Percentiles rank a stretch among this genome's conserved stretches.
Conservation (phyloP, 1,140 invertebrate species). For the Drosophila miranda region DNA sequence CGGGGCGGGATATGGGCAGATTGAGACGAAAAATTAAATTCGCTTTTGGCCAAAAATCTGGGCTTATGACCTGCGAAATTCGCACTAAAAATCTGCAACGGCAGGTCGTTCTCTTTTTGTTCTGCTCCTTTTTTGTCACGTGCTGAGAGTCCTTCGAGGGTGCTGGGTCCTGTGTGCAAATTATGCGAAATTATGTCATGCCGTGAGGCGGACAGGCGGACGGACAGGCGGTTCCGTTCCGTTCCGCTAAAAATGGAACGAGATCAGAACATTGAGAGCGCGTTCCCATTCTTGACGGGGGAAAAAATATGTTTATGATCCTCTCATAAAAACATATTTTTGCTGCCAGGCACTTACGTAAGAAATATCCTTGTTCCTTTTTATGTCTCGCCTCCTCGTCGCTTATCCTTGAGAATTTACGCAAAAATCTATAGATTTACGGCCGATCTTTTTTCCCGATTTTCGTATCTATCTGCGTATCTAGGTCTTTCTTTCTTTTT, state of each 20-base stretch:
- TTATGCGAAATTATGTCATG: conserved; percentile 80
- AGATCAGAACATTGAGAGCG: conserved; percentile 80
- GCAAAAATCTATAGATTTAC: conserved; percentile 56
- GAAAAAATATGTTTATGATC: conserved; percentile 67
- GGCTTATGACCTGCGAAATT: conserved; percentile 64
- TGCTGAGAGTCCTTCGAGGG: conserved; percentile 46
- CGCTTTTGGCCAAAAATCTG: conserved; percentile 23
- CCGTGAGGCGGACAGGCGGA: conserved; percentile 31
- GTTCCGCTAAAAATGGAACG: conserved; percentile 68
- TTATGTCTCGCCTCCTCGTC: conserved; percentile 17
- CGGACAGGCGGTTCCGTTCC: no score
- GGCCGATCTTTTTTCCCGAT: conserved; percentile 37
- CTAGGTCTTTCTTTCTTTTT: conserved; percentile 46
- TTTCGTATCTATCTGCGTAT: conserved; percentile 33
- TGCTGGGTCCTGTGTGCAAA: conserved; percentile 57
- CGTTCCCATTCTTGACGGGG: conserved; percentile 63
- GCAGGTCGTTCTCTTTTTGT: conserved; percentile 48
- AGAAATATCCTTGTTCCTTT: conserved; percentile 64
- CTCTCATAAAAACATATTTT: conserved; percentile 63
- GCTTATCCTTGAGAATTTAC: conserved; percentile 67
- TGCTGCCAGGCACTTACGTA: conserved; percentile 59
- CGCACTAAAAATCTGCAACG: conserved; percentile 59
- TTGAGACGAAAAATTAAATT: conserved; percentile 12
- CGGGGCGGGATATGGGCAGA: conserved; percentile 19
- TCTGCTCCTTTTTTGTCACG: conserved; percentile 66